phyloP scores from a whole-genome alignment of 2,888 invertebrate species.

The Neoscelio sp. region DNA sequence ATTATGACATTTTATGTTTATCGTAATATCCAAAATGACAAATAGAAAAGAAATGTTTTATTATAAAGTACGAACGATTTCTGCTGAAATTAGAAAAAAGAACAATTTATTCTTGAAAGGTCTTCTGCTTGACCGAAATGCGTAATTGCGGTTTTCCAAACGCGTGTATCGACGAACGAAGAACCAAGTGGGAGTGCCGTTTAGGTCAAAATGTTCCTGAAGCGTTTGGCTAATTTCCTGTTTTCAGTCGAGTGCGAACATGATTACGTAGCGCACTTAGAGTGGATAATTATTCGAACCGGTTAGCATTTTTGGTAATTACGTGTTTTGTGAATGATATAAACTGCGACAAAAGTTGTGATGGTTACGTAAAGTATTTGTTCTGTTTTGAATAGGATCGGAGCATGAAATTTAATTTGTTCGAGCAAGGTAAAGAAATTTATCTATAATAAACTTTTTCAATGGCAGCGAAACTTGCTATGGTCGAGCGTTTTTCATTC shows the following conservation, averaged over 20 bases:
- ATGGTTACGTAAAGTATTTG: no score
- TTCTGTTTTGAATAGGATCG: no score
- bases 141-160: constrained; percentile 26
- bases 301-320: constrained; percentile 4
- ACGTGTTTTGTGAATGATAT: background rate
- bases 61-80: no score
- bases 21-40: no score
- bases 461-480: background rate
- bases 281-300: background rate
- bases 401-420: no score
- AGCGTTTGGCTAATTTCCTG: constrained; percentile 55
- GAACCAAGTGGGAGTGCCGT: constrained; percentile 39
- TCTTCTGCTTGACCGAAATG: constrained; percentile 3
- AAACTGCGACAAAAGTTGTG: no score
- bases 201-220: constrained; percentile 53
- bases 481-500: constrained; percentile 27
- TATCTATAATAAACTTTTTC: background rate
- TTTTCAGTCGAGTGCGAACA: constrained; percentile 53
- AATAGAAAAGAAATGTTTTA: no score
- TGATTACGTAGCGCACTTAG: constrained; percentile 23
- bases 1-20: background rate
- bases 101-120: no score
- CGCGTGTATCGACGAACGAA: constrained; percentile 12
- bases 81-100: no score
- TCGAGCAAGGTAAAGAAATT: no score